Base-by-base conservation (phyloP, 2,797 vertebrate genomes). In the Sebastes kiyomatsui region DNA sequence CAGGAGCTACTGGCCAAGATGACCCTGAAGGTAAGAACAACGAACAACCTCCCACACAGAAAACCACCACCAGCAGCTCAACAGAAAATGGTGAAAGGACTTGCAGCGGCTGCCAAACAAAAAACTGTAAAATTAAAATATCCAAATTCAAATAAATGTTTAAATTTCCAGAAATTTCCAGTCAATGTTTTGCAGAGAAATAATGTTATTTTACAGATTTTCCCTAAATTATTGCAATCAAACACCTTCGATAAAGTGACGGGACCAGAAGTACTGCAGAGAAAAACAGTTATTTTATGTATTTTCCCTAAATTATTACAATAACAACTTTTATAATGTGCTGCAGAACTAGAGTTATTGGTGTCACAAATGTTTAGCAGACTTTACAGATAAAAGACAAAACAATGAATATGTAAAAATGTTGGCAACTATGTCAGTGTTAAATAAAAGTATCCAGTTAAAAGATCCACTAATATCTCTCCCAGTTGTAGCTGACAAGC, bases 1-100 rank as follows among this genome's bases (percentile, higher is more conserved):
- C 98, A 99, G 93, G 98, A 99, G 76, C 96, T 99, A 16, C 93
- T 99, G 85, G 97, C 98, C 80, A 99, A 98, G 95, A 99, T 99
- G 97, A 99, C 98, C 67, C 94, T 97, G 82, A 99, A 99, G 95
- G 98, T 99, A 95, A 92, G 96, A 95, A 85, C 23, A 25, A 65
- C 71, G 2, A 52, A 52, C 49, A 52, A n/a, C 49, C 49, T 52
- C 9, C 18, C 18, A 52, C 7, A 52, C 49, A n/a, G 49, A 52
- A 52, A 52, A 52, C 18, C 18, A 52, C 49, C 49, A 49, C 16
- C 18, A n/a, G 7, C 16, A 52, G 49, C 49, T 52, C 20, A 52
- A 7, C 49, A 52, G 18, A 14, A n/a, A 52, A 52, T n/a, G 8
- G 49, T 52, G 20, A 52, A 52, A n/a, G 18, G 49, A 52, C 49